Evolutionary conservation across 2,888 invertebrate species (phyloP), one percentile per base, ranked within the genome.

Genomic region (Cartodere bifasciata): DNA sequence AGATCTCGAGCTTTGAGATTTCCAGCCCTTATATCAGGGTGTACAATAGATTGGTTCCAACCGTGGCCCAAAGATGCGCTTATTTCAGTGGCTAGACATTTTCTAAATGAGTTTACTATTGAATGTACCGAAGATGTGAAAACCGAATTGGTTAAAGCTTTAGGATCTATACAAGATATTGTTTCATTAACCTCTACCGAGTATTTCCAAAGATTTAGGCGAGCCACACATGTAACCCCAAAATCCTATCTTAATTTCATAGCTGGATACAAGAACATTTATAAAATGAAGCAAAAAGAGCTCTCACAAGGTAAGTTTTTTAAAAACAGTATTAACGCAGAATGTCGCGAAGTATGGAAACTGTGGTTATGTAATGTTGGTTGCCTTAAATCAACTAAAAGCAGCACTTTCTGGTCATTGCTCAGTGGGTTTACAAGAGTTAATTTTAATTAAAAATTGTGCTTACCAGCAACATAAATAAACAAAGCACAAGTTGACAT

Each of bases 41-140:
- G 95, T 53, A 95, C 94, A 1, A 87, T 95, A 42, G 91, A 95
- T 59, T 95, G 95, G 95, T 92, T 94, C 49, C 92, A 92, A 54
- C 88, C 92, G 3, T 95, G 95, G 95, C 95, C 95, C 0, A 84
- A 83, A 55, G 91, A 92, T 57, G 95, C 95, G 13, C 64, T 95
- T 16, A 79, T 94, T 29, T 75, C 85, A 14, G 95, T 95, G 9
- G 91, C 94, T 4, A 74, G 81, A 52, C 92, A 95, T 63, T 94
- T 92, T 59, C 67, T 95, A 23, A 67, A 75, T 11, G 84, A 84
- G 46, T 94, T 90, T 56, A 74, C 81, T 60, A 88, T 94, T 28
- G 87, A 83, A 50, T 92, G 94, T 56, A 80, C 82, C 2, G 63
- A 63, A 34, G 72, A 78, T 48, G 83, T 90, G 0, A 95, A 94